These are phyloP conservation scores for Apostichopus californicus DNA, from an alignment of 35 echinoderm and acorn worm genomes.

Conservation along the genomic window DNA sequence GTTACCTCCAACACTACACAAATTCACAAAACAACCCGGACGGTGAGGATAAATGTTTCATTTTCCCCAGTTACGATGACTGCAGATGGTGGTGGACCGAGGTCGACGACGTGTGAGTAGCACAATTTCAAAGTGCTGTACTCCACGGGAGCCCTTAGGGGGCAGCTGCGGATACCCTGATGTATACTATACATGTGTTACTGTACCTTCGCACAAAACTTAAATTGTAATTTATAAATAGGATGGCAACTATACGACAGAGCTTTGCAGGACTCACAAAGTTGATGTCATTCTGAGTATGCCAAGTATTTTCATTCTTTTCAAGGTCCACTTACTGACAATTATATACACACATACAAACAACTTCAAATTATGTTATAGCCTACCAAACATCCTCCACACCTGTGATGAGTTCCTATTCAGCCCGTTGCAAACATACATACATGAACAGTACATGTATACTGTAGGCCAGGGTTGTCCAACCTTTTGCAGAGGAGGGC, in stretches of 20 bases:
- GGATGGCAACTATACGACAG: neutral
- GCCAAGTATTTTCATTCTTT: conserved; percentile 18
- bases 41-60: neutral
- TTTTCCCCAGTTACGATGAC: neutral
- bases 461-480: too few species aligned
- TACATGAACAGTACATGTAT: too few species aligned
- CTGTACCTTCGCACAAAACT: neutral
- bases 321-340: neutral
- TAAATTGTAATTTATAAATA: neutral
- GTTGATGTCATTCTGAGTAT: conserved; percentile 29
- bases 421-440: too few species aligned
- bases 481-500: too few species aligned
- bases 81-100: neutral
- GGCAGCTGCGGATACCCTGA: too few species aligned
- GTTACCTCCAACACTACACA: conserved; percentile 5
- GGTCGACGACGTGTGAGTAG: too few species aligned
- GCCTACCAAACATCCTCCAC: too few species aligned
- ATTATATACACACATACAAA: neutral
- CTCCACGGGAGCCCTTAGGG: neutral
- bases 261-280: neutral
- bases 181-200: too few species aligned
- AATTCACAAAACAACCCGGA: conserved; percentile 4
- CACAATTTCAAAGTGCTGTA: neutral
- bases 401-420: too few species aligned
- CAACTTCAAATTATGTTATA: neutral